Base-by-base conservation (phyloP, 2,113 vertebrate genomes). In the Vidua chalybeata region DNA sequence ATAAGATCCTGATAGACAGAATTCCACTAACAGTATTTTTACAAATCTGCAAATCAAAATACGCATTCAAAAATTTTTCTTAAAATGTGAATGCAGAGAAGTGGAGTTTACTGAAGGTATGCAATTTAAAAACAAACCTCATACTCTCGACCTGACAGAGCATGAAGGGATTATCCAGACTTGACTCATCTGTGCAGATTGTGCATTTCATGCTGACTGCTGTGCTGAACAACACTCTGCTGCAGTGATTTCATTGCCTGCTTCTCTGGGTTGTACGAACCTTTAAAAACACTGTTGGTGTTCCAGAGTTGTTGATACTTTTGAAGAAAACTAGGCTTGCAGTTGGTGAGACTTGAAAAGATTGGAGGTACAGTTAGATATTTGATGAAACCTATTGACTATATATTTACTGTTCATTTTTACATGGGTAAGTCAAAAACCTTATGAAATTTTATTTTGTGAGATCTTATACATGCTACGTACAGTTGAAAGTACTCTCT, bases 121-220 rank as follows among this genome's bases (percentile, higher is more conserved):
- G 61, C 54, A 61, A 56, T 95, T 94, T 78, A 33, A 83, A 95
- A 96, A 72, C 83, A 96, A 80, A 41, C 48, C 30, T 30, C 49
- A 26, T 89, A 30, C 52, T 51, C 41, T 83, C 74, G 83, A 48
- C 67, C 72, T 93, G 90, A 84, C 77, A 91, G 87, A 92, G 94
- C 92, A 54, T 89, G 85, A 93, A 94, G 85, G 92, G 87, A 96
- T 97, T 96, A 97, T 81, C 88, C 82, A 75, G 92, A 78, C 64
- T 84, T 96, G 86, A 93, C 76, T 97, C 93, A 94, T 93, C 94
- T 93, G 83, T 72, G 88, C 89, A 93, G 86, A 92, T 30, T 87
- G 48, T 93, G 75, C 79, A 33, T 88, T 96, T 96, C 69, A 61
- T 39, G 52, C 90, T 90, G 96, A 79, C 81, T 75, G 77, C 80